phyloP scores from a whole-genome alignment of 2,888 invertebrate species.

The Macrostomum cliftonense region DNA sequence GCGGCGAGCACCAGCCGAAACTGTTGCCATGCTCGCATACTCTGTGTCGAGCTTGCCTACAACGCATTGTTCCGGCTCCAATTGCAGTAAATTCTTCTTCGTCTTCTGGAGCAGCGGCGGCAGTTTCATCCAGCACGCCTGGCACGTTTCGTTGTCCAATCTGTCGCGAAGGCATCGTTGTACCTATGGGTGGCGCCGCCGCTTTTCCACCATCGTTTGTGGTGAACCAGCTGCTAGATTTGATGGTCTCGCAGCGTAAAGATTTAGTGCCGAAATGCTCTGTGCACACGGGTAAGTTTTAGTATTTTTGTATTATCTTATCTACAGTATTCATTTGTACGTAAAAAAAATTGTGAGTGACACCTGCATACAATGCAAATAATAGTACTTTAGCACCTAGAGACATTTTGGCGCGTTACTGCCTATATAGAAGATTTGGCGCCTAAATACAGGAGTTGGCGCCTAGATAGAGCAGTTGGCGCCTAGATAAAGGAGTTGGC shows the following conservation, averaged over 20 bases:
- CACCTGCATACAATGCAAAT: no score
- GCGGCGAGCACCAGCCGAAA: conserved; percentile 64
- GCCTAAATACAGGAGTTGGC: no score
- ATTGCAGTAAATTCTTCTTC: neutral
- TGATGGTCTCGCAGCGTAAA: conserved; percentile 71
- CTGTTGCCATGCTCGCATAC: conserved; percentile 73
- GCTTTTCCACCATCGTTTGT: conserved; percentile 52
- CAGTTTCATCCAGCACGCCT: conserved; percentile 4
- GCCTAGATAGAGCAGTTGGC: no score
- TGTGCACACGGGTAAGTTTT: conserved; percentile 46
- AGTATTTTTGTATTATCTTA: no score
- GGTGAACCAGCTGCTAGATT: conserved; percentile 73
- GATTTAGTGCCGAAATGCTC: conserved; percentile 82
- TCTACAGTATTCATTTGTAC: no score
- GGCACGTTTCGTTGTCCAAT: conserved; percentile 44
- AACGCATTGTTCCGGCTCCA: conserved; percentile 24
- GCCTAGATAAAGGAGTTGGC: no score
- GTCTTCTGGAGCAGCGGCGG: conserved; percentile 11
- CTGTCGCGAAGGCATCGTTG: conserved; percentile 53
- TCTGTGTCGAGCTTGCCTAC: conserved; percentile 30
- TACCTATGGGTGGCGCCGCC: conserved; percentile 55
- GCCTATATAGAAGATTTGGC: no score
- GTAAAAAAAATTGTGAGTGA: no score
- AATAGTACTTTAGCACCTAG: no score
- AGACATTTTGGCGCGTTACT: no score